phyloP scores from a whole-genome alignment of 2,888 invertebrate species.

The Stenotaenia linearis region DNA sequence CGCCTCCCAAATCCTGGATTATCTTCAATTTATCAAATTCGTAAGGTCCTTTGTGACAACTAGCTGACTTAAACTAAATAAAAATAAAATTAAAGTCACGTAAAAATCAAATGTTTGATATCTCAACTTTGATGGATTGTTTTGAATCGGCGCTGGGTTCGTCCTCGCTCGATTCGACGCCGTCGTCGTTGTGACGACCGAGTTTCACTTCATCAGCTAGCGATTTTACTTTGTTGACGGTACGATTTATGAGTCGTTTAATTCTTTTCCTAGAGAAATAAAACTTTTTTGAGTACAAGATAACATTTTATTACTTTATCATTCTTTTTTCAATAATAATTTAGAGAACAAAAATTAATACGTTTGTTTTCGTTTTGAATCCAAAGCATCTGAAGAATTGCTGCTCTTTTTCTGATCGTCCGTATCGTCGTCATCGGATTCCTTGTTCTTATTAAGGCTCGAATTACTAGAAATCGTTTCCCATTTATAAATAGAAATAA shows the following conservation, averaged over 20 bases:
- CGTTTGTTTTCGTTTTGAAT: conserved; percentile 41
- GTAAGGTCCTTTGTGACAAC: conserved; percentile 93
- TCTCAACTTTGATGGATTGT: conserved; percentile 39
- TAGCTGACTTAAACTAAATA: conserved; percentile 80
- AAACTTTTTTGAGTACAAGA: conserved; percentile 16
- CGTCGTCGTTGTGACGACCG: conserved; percentile 66
- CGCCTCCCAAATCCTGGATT: conserved; percentile 72
- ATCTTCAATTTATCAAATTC: conserved; percentile 89
- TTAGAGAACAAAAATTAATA: background rate
- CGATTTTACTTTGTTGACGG: conserved; percentile 83
- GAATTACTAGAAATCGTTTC: conserved; percentile 51
- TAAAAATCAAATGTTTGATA: background rate
- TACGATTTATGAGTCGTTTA: conserved; percentile 65
- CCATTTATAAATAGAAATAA: background rate
- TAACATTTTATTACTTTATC: background rate
- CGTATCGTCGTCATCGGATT: conserved; percentile 73
- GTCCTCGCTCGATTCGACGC: conserved; percentile 64
- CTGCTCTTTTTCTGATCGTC: conserved; percentile 57
- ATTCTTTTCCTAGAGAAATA: conserved; percentile 44
- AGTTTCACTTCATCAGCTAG: conserved; percentile 73
- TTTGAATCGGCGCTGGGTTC: conserved; percentile 46
- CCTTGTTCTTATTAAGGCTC: conserved; percentile 52
- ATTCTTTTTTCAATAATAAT: background rate
- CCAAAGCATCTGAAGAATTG: conserved; percentile 37
- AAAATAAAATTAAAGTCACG: background rate